A percentile compares a stretch with the other conserved stretches of the same genome.
These are phyloP conservation scores for Cryptocephalus primarius DNA, from an alignment of 2,888 invertebrate species.

Conservation along the genomic window DNA sequence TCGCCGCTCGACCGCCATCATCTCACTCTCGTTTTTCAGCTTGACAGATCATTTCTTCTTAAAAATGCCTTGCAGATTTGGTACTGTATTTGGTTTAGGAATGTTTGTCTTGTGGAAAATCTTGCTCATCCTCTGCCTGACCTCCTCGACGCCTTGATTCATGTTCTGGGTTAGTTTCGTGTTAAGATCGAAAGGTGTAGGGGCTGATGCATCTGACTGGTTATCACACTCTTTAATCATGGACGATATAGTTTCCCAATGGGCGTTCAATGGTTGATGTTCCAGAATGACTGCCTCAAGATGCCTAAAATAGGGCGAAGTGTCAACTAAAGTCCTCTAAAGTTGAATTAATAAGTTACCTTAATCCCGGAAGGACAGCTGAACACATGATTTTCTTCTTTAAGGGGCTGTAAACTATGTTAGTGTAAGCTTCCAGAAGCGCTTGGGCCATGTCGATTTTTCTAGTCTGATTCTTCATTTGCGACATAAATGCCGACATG, in stretches of 20 bases:
- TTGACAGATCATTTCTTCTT: slow-evolving; percentile 32
- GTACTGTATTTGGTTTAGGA: slow-evolving; percentile 30
- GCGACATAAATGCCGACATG: slow-evolving; percentile 45
- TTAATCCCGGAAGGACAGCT: slow-evolving; percentile 42
- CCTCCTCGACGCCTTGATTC: slow-evolving; percentile 48
- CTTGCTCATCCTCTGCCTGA: slow-evolving; percentile 48
- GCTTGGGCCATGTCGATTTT: slow-evolving; percentile 48
- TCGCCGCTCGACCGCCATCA: neutral
- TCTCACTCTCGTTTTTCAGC: slow-evolving; percentile 2
- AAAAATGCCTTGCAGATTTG: slow-evolving; percentile 37
- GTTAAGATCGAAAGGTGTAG: slow-evolving; percentile 10
- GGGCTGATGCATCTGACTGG: slow-evolving; percentile 26
- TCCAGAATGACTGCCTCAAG: slow-evolving; percentile 40
- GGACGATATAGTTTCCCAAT: slow-evolving; percentile 41
- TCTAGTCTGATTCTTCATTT: slow-evolving; percentile 42
- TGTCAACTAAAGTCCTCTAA: neutral
- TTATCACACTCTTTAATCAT: slow-evolving; percentile 45
- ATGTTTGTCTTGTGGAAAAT: slow-evolving; percentile 41
- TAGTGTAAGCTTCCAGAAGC: slow-evolving; percentile 53
- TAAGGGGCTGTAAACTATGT: slow-evolving; percentile 43
- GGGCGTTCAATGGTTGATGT: slow-evolving; percentile 35
- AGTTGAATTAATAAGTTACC: slow-evolving; percentile 24
- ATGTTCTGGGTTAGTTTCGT: slow-evolving; percentile 30
- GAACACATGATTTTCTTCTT: slow-evolving; percentile 39
- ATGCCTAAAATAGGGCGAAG: slow-evolving; percentile 25